These are phyloP conservation scores for Podarcis muralis DNA, from an alignment of 2,113 vertebrate species.

Conservation along the genomic window DNA sequence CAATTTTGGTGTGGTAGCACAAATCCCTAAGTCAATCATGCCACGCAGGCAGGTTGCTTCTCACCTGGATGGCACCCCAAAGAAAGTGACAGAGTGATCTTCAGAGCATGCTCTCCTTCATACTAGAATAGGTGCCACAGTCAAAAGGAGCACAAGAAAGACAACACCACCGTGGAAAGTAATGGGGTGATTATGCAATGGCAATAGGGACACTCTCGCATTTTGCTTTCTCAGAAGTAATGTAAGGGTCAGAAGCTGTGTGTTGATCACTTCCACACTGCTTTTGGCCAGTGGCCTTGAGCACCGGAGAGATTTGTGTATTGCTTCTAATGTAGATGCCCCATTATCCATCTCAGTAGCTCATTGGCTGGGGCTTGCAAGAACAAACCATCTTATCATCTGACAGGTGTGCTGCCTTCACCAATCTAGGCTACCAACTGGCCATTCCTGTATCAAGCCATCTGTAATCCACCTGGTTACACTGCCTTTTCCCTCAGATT, in stretches of 20 bases:
- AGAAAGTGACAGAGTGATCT: neutral
- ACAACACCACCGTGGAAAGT: neutral
- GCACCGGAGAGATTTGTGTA: neutral
- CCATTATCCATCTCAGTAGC: neutral
- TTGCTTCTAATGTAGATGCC: neutral
- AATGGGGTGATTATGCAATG: neutral
- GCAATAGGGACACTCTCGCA: neutral
- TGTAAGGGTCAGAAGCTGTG: neutral
- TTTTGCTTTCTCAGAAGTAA: neutral
- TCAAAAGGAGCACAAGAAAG: neutral
- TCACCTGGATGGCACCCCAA: neutral
- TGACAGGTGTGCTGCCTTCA: neutral
- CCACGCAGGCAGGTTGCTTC: neutral
- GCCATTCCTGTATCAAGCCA: neutral
- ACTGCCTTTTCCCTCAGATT: neutral
- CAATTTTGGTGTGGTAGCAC: neutral
- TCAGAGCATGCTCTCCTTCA: too few relatives aligned
- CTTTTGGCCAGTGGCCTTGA: neutral
- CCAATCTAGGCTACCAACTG: neutral
- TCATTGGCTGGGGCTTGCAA: neutral
- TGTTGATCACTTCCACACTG: neutral
- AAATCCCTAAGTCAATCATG: neutral
- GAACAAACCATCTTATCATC: neutral
- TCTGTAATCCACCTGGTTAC: neutral
- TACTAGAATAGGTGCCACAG: neutral